Evolutionary conservation across 2,113 vertebrate species (phyloP).

Genomic region (Xenopus laevis): DNA sequence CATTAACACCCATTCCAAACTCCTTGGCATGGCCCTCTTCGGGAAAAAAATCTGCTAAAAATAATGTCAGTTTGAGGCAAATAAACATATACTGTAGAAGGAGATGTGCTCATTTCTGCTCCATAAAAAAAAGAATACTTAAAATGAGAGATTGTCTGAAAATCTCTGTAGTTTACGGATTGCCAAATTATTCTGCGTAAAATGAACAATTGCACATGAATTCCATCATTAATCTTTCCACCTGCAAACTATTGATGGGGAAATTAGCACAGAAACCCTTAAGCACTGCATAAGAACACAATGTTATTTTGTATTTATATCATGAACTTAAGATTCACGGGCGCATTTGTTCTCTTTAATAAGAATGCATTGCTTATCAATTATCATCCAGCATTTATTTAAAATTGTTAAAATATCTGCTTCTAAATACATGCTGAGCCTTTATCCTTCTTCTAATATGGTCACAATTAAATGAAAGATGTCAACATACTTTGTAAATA

Average conservation of each 20-base stretch:
- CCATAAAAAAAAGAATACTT: not conserved
- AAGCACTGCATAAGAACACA: slow-evolving; percentile 16
- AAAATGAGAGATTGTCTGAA: not conserved
- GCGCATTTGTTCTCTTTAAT: slow-evolving; percentile 23
- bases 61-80: no score
- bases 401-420: no score
- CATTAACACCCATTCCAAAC: no score
- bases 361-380: not conserved
- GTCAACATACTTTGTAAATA: no score
- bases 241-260: slow-evolving; percentile 36
- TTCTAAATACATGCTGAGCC: no score
- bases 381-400: not conserved
- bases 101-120: no score
- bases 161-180: not conserved
- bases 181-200: slow-evolving; percentile 1
- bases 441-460: not conserved
- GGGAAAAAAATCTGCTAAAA: no score
- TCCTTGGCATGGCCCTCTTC: no score
- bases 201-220: slow-evolving; percentile 14
- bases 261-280: slow-evolving; percentile 14
- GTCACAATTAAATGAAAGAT: no score
- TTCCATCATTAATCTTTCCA: slow-evolving; percentile 38
- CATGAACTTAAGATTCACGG: not conserved
- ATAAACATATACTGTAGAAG: no score
- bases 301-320: slow-evolving; percentile 10